Conservation (phyloP, 2,113 vertebrate species). For the Myocastor coypus region DNA sequence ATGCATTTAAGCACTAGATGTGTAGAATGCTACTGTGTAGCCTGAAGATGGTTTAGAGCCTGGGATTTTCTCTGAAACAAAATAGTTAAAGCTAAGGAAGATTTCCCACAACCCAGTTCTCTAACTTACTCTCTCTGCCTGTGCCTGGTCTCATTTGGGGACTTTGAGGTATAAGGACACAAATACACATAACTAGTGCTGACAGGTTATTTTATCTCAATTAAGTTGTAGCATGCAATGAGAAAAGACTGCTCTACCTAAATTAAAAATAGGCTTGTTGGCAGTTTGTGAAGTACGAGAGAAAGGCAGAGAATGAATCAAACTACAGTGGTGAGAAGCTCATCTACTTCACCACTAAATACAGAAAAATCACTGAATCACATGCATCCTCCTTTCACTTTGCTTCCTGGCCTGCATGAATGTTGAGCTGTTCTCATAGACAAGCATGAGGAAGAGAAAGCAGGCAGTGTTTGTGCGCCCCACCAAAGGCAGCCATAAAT, state of each 20-base stretch:
- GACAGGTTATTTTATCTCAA: constrained; percentile 73
- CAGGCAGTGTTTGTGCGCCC: background rate
- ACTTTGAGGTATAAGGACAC: background rate
- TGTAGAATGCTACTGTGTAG: background rate
- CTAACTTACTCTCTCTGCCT: background rate
- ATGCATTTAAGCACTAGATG: background rate
- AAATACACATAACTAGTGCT: constrained; percentile 42
- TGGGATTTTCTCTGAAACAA: background rate
- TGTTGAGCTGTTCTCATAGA: background rate
- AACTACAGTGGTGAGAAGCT: background rate
- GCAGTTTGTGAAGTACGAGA: background rate
- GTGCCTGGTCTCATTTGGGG: background rate
- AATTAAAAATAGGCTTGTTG: constrained; percentile 57
- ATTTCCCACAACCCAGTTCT: background rate
- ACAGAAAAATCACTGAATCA: background rate
- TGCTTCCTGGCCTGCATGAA: background rate
- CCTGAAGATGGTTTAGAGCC: background rate
- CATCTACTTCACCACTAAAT: background rate
- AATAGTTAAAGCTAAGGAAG: background rate
- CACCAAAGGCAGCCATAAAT: background rate
- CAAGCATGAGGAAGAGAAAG: background rate
- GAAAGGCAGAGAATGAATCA: background rate
- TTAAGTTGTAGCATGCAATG: constrained; percentile 54
- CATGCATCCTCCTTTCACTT: background rate
- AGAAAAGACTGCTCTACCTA: constrained; percentile 52